Conservation (phyloP, 2,113 vertebrate species). For the Ceyx margarethae region DNA sequence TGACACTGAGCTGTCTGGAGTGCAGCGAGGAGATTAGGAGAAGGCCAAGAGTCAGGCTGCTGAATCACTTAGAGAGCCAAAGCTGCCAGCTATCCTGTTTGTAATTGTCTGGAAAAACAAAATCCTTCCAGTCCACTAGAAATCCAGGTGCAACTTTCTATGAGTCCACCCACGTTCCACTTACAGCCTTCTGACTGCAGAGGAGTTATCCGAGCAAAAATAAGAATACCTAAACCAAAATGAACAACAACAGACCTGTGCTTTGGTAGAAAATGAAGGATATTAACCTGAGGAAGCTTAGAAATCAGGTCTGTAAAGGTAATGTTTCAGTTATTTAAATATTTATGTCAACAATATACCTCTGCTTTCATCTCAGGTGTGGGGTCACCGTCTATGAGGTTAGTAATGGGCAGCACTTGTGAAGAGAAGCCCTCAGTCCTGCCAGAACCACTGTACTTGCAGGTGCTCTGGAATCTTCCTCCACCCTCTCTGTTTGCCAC, state of each 20-base stretch:
- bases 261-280: background rate
- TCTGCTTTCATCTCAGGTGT: background rate
- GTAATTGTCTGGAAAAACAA: background rate
- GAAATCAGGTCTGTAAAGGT: background rate
- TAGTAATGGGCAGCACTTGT: background rate
- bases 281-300: background rate
- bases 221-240: no score
- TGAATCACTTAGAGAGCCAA: slow-evolving; percentile 10
- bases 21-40: background rate
- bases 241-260: no score
- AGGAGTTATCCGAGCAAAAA: background rate
- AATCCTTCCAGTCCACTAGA: background rate
- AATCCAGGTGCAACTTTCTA: background rate
- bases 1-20: slow-evolving; percentile 4
- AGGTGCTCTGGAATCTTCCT: background rate
- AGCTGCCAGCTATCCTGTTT: slow-evolving; percentile 21
- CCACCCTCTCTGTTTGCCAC: background rate
- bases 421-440: background rate
- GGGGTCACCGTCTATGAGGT: background rate
- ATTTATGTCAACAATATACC: background rate
- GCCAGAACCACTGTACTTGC: background rate
- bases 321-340: background rate
- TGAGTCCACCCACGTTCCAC: background rate
- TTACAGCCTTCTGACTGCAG: background rate
- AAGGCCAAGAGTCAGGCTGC: background rate